phyloP scores from a whole-genome alignment of 2,113 vertebrate genomes.

The Copsychus sechellarum region DNA sequence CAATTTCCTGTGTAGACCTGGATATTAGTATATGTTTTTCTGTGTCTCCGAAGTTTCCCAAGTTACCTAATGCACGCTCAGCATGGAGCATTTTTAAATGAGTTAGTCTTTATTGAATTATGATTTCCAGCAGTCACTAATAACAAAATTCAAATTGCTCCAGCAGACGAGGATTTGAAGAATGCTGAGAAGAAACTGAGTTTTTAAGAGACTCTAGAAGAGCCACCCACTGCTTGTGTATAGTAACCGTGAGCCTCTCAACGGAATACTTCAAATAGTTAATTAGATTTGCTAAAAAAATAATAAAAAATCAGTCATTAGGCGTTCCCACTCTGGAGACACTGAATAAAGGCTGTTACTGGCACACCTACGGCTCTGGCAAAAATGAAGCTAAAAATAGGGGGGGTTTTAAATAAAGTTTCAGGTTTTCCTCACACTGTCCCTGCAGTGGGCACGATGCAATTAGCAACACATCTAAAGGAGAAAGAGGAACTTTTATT shows the following conservation, averaged over 20 bases:
- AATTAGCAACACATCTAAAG: conserved; percentile 71
- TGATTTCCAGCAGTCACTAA: conserved; percentile 91
- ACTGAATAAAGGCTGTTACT: conserved; percentile 55
- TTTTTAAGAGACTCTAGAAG: conserved; percentile 75
- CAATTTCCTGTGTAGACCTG: conserved; percentile 72
- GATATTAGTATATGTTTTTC: conserved; percentile 67
- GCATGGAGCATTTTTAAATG: conserved; percentile 90
- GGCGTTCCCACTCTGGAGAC: conserved; percentile 63
- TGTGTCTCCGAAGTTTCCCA: conserved; percentile 70
- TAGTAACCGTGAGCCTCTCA: conserved; percentile 69
- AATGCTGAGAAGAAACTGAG: conserved; percentile 74
- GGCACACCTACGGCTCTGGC: conserved; percentile 50
- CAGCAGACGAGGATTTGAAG: conserved; percentile 82
- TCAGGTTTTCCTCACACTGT: conserved; percentile 39
- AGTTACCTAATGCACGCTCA: conserved; percentile 86
- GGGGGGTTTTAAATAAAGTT: conserved; percentile 44
- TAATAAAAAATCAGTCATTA: conserved; percentile 67
- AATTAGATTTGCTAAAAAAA: conserved; percentile 78
- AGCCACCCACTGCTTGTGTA: conserved; percentile 73
- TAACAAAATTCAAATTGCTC: conserved; percentile 96
- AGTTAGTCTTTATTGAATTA: conserved; percentile 96
- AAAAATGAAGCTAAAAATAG: conserved; percentile 63
- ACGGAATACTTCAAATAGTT: conserved; percentile 79
- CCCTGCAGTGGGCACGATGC: conserved; percentile 46
- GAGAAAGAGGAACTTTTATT: conserved; percentile 51